Evolutionary conservation across 2,113 vertebrate species (phyloP).

Genomic region (Heptranchias perlo): DNA sequence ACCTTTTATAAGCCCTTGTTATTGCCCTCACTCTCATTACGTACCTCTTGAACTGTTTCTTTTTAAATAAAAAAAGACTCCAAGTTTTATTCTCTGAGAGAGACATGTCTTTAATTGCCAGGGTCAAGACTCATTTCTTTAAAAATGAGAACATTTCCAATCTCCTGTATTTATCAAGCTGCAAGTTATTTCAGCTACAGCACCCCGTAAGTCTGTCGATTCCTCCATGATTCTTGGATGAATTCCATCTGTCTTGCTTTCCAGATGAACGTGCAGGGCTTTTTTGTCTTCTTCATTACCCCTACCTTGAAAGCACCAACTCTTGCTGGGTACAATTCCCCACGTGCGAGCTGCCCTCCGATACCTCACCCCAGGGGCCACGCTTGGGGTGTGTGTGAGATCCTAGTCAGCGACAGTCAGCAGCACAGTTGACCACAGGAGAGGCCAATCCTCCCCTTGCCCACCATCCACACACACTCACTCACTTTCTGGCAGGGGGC

Average conservation of each 20-base stretch:
- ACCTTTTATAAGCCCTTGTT: not conserved
- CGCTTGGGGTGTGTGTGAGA: too few species aligned
- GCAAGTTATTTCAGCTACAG: not conserved
- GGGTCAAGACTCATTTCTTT: not conserved
- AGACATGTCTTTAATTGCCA: not conserved
- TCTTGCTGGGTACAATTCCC: not conserved
- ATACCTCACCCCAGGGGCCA: not conserved
- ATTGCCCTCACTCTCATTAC: not conserved
- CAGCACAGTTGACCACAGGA: not conserved
- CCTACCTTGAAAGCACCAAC: not conserved
- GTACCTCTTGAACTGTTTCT: not conserved
- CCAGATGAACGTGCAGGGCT: not conserved
- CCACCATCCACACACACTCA: too few species aligned
- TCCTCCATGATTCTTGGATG: not conserved
- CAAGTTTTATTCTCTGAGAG: not conserved
- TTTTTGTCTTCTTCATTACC: not conserved
- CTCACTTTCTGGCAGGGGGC: not conserved
- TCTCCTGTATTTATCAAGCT: not conserved
- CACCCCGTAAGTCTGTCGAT: too few species aligned
- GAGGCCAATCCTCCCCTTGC: too few species aligned
- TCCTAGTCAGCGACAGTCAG: not conserved
- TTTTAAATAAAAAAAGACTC: not conserved
- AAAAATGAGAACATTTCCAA: not conserved
- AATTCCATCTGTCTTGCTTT: not conserved
- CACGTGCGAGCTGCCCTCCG: not conserved